Percentiles rank a stretch among this genome's conserved stretches.
These are phyloP conservation scores for Siphamia tubifer DNA, from an alignment of 2,113 vertebrate species.

Conservation along the genomic window DNA sequence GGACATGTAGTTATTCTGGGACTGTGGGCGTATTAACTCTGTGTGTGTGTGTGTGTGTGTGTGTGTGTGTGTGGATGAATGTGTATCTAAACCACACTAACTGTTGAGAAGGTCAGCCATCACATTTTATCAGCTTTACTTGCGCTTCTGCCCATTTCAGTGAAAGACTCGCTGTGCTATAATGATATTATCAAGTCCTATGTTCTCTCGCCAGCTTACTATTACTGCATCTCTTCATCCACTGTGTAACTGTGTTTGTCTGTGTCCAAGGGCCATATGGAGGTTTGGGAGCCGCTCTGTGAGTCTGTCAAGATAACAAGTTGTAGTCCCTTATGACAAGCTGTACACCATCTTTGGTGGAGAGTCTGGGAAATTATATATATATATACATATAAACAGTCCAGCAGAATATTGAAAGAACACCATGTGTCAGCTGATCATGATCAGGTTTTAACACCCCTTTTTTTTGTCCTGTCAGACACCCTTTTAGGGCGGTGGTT, in stretches of 20 bases:
- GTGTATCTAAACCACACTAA: slow-evolving; percentile 35
- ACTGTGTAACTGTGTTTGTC: slow-evolving; percentile 10
- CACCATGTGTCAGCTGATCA: too few species aligned
- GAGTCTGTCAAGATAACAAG: slow-evolving; percentile 49
- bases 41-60: slow-evolving; percentile 39
- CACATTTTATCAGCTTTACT: slow-evolving; percentile 53
- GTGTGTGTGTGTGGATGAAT: slow-evolving; percentile 39
- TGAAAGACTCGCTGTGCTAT: slow-evolving; percentile 4
- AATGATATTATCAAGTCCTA: slow-evolving; percentile 14
- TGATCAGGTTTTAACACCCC: too few species aligned
- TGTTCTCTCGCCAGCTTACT: not conserved
- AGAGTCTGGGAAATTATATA: not conserved
- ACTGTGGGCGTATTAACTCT: slow-evolving; percentile 38
- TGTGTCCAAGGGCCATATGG: slow-evolving; percentile 32
- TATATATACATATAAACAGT: not conserved
- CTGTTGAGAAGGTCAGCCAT: slow-evolving; percentile 66
- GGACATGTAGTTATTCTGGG: slow-evolving; percentile 37
- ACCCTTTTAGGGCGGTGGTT: too few species aligned
- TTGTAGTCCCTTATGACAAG: not conserved
- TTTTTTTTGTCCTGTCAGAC: too few species aligned
- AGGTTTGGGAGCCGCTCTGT: slow-evolving; percentile 14
- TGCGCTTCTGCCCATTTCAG: slow-evolving; percentile 20
- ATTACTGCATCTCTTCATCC: not conserved
- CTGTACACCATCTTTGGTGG: not conserved
- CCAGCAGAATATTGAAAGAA: not conserved